phyloP scores from a whole-genome alignment of 2,113 vertebrate genomes.

The Sapayoa aenigma region DNA sequence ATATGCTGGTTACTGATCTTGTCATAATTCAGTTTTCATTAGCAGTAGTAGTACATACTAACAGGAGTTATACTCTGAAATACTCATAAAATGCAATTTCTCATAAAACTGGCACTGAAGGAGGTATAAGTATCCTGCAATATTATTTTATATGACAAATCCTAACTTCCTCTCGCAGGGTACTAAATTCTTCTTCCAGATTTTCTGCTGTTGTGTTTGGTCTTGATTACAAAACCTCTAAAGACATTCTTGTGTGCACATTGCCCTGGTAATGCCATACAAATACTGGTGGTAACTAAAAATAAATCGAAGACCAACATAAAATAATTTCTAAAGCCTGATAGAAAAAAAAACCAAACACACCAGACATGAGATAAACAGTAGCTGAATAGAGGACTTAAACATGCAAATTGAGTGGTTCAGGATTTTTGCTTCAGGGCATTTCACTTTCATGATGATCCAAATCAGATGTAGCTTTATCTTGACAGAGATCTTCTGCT shows the following conservation, averaged over 20 bases:
- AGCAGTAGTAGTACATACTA: background rate
- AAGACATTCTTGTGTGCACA: background rate
- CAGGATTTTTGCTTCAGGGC: background rate
- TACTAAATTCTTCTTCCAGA: background rate
- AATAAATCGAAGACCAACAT: background rate
- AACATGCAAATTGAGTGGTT: background rate
- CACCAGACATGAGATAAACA: background rate
- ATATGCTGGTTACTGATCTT: background rate
- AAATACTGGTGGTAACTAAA: background rate
- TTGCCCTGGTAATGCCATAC: background rate
- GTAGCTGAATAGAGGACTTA: background rate
- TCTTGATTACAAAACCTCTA: background rate
- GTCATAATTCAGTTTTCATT: background rate
- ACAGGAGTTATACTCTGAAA: background rate
- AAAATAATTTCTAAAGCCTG: background rate
- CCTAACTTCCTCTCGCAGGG: background rate
- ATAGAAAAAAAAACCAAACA: background rate
- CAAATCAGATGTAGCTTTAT: background rate
- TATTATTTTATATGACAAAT: background rate
- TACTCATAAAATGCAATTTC: background rate
- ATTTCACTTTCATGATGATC: background rate
- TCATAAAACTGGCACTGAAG: background rate
- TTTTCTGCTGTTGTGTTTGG: background rate
- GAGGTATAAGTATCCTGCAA: background rate
- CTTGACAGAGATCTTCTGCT: background rate